Conservation (phyloP, 1,140 invertebrate genomes). For the Drosophila mauritiana region DNA sequence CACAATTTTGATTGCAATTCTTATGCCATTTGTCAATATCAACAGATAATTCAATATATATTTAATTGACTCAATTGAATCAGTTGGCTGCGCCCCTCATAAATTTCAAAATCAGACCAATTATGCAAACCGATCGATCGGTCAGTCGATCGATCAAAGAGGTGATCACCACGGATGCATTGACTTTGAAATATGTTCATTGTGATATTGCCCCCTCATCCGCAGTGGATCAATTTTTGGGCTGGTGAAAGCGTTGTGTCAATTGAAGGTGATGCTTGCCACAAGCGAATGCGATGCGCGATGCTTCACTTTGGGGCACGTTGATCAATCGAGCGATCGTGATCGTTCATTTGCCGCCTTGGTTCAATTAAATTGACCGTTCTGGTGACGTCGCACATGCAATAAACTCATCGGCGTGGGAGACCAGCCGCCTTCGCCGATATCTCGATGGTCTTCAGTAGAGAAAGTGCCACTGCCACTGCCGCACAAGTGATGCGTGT, state of each 20-base stretch:
- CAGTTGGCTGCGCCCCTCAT: slow-evolving; percentile 51
- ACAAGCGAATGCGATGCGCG: slow-evolving; percentile 30
- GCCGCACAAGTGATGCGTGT: slow-evolving; percentile 59
- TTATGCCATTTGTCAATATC: slow-evolving; percentile 74
- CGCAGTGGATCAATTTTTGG: background rate
- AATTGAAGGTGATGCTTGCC: slow-evolving; percentile 60
- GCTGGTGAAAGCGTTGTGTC: slow-evolving; percentile 21
- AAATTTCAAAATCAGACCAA: slow-evolving; percentile 71
- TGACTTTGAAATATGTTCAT: slow-evolving; percentile 22
- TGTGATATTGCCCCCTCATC: slow-evolving; percentile 41
- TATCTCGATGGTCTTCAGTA: slow-evolving; percentile 3
- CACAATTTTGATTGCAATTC: slow-evolving; percentile 67
- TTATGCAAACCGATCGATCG: slow-evolving; percentile 53
- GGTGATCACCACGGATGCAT: slow-evolving; percentile 21
- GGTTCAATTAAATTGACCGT: slow-evolving; percentile 76
- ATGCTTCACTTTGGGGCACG: slow-evolving; percentile 31
- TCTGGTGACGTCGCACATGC: slow-evolving; percentile 55
- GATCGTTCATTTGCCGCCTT: slow-evolving; percentile 34
- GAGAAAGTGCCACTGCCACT: slow-evolving; percentile 58
- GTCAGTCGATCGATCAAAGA: slow-evolving; percentile 1
- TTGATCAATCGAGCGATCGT: slow-evolving; percentile 57
- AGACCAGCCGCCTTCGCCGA: slow-evolving; percentile 18
- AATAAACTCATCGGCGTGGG: slow-evolving; percentile 60
- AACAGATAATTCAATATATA: slow-evolving; percentile 76
- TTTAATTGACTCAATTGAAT: slow-evolving; percentile 77